Evolutionary conservation across 2,888 invertebrate genomes (phyloP).

Genomic region (Oxycera nigricornis): DNA sequence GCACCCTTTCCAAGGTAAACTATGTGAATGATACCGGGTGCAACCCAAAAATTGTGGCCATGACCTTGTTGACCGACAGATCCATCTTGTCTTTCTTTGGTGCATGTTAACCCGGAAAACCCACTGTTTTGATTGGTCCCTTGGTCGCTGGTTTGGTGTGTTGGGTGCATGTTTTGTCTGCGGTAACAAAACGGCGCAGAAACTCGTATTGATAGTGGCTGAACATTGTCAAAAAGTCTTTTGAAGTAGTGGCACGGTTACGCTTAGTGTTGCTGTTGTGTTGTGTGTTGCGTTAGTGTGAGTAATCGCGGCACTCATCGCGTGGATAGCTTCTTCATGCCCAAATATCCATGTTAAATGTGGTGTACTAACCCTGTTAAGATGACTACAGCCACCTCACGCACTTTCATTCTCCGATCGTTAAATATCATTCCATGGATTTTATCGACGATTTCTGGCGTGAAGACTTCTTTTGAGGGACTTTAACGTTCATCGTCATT

Average conservation of each 20-base stretch:
- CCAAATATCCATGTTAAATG: background rate
- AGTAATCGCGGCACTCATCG: background rate
- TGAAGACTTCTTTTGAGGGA: too few species aligned
- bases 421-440: too few species aligned
- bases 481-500: too few species aligned
- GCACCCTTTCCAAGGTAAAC: too few species aligned
- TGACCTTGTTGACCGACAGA: too few species aligned
- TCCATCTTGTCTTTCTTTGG: background rate
- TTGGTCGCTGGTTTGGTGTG: background rate
- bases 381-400: too few species aligned
- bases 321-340: background rate
- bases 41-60: too few species aligned
- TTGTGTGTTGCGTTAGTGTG: too few species aligned
- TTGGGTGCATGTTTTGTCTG: background rate
- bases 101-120: background rate
- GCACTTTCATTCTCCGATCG: too few species aligned
- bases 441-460: too few species aligned
- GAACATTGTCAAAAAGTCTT: background rate
- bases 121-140: background rate
- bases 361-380: background rate
- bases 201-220: background rate
- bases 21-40: too few species aligned
- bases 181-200: background rate
- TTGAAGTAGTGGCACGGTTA: background rate
- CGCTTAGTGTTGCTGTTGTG: too few species aligned